Evolutionary conservation across 1,140 invertebrate genomes (phyloP).

Genomic region (Pseudoatta argentina): DNA sequence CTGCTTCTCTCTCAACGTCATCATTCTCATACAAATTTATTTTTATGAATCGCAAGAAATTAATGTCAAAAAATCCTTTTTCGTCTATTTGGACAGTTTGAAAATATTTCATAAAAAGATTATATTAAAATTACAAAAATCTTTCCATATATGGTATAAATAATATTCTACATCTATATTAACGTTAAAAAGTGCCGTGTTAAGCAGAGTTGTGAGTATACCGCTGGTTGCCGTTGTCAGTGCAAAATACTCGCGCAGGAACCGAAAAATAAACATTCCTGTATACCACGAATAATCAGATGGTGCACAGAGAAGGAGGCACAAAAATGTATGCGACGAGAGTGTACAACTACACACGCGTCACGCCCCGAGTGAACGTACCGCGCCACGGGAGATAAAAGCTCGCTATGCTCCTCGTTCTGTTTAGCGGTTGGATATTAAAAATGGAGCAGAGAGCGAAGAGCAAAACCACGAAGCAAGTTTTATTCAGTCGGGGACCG

Average conservation of each 20-base stretch:
- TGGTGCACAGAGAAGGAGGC: constrained; percentile 2
- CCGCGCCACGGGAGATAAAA: constrained; percentile 60
- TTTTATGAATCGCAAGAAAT: background rate
- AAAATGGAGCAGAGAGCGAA: constrained; percentile 55
- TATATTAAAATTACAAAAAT: constrained; percentile 19
- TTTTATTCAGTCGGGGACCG: constrained; percentile 60
- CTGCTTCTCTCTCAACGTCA: background rate
- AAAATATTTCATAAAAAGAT: background rate
- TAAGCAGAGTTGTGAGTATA: background rate
- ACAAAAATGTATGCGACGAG: constrained; percentile 31
- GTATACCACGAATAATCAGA: background rate
- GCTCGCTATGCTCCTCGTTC: constrained; percentile 43
- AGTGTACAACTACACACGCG: background rate
- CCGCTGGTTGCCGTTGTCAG: background rate
- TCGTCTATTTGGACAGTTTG: background rate
- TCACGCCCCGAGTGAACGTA: constrained; percentile 11
- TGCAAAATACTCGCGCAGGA: constrained; percentile 13
- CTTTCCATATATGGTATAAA: background rate
- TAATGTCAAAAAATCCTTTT: background rate
- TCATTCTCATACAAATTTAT: background rate
- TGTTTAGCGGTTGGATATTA: constrained; percentile 62
- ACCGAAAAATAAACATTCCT: constrained; percentile 66
- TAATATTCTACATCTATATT: constrained; percentile 4
- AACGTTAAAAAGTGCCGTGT: constrained; percentile 34
- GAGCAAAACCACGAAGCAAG: background rate